phyloP scores from a whole-genome alignment of 2,113 vertebrate species.

The Heteronetta atricapilla region DNA sequence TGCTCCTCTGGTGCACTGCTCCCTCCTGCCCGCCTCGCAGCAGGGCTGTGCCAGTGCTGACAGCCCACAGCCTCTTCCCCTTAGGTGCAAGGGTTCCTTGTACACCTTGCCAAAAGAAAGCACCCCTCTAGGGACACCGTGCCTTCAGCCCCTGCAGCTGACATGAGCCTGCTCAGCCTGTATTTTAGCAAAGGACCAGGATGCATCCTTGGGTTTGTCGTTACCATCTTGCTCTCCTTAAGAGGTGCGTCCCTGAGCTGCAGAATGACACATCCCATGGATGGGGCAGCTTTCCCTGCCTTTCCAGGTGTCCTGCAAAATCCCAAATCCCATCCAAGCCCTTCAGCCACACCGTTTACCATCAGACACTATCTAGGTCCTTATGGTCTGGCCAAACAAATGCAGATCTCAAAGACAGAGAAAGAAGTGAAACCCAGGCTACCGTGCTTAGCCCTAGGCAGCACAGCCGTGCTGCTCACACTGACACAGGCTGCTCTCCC shows the following conservation, averaged over 20 bases:
- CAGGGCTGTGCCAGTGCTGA: accelerated
- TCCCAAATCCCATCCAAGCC: neutral
- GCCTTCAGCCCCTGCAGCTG: accelerated
- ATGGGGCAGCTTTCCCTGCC: neutral
- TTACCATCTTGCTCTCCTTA: accelerated
- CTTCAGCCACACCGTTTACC: accelerated
- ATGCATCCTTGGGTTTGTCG: neutral
- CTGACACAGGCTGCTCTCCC: too few species aligned
- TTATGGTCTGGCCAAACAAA: neutral
- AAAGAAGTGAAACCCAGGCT: neutral
- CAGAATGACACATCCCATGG: neutral
- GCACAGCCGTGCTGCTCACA: neutral
- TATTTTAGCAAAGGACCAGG: neutral
- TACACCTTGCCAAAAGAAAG: neutral
- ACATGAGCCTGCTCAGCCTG: accelerated
- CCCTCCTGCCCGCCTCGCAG: neutral
- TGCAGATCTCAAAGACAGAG: neutral
- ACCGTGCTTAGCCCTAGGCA: neutral
- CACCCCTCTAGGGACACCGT: neutral
- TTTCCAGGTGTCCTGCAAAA: neutral
- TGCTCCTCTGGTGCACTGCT: neutral
- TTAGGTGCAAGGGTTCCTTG: neutral
- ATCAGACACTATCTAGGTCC: neutral
- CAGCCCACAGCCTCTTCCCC: neutral
- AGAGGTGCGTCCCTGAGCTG: neutral